Evolutionary conservation across 2,797 vertebrate species (phyloP).

Genomic region (Antrozous pallidus): DNA sequence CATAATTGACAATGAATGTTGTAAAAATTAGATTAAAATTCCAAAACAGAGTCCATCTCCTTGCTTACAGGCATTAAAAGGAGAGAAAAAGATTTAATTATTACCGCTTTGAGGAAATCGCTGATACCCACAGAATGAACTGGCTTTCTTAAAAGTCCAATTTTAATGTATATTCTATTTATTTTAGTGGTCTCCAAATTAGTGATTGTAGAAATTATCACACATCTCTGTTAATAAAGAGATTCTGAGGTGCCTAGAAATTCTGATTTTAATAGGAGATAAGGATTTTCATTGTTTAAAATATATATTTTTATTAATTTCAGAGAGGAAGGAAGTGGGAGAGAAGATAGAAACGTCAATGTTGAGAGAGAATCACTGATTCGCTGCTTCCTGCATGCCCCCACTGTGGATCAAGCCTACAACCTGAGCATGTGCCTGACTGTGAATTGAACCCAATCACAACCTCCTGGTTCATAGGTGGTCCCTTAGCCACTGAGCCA

Average conservation of each 20-base stretch:
- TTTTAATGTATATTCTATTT: not conserved
- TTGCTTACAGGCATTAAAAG: not conserved
- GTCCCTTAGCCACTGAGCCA: not conserved
- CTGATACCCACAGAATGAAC: not conserved
- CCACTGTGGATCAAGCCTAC: not conserved
- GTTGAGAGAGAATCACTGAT: not conserved
- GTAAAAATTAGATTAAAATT: not conserved
- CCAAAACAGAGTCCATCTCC: not conserved
- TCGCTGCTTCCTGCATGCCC: not conserved
- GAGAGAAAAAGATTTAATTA: not conserved
- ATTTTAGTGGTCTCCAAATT: not conserved
- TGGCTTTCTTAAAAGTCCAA: not conserved
- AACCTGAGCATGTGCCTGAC: not conserved
- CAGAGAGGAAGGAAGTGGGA: not conserved
- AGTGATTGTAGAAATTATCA: not conserved
- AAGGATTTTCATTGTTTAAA: not conserved
- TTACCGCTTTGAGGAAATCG: not conserved
- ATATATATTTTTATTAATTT: not conserved
- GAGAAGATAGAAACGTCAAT: not conserved
- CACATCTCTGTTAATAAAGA: not conserved
- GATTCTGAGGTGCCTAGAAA: not conserved
- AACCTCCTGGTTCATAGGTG: not conserved
- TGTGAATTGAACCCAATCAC: not conserved
- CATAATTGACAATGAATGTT: not conserved
- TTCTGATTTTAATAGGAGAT: not conserved